phyloP scores from a whole-genome alignment of 2,888 invertebrate species.

The Acrobeloides nanus region DNA sequence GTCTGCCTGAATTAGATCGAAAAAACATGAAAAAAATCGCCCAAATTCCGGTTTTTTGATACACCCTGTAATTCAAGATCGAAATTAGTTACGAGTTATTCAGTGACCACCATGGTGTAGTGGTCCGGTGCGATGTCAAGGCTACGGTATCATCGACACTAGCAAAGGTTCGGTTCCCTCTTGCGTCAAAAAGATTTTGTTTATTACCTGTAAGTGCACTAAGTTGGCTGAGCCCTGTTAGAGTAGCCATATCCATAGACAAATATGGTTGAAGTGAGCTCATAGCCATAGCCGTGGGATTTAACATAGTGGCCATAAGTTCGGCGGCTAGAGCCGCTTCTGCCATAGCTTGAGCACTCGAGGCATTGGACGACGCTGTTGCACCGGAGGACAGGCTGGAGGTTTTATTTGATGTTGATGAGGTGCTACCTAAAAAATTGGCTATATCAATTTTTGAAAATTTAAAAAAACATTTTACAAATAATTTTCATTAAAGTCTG shows the following conservation, averaged over 20 bases:
- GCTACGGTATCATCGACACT: neutral
- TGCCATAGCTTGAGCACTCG: neutral
- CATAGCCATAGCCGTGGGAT: slow-evolving; percentile 1
- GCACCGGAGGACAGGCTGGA: neutral
- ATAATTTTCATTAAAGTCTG: too few relatives aligned
- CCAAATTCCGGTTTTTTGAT: too few relatives aligned
- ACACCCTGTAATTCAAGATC: too few relatives aligned
- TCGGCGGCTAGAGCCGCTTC: slow-evolving; percentile 9
- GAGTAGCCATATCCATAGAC: neutral
- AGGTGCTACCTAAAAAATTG: neutral
- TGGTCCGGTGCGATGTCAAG: neutral
- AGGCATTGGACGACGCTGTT: slow-evolving; percentile 7
- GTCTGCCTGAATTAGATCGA: too few relatives aligned
- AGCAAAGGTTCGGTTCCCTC: too few relatives aligned
- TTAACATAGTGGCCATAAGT: slow-evolving; percentile 8
- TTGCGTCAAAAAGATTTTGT: too few relatives aligned
- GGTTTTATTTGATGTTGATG: neutral
- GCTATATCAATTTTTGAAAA: too few relatives aligned
- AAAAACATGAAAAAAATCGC: too few relatives aligned
- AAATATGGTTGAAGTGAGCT: neutral
- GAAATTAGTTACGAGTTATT: too few relatives aligned
- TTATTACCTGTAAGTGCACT: neutral
- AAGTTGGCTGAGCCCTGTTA: neutral
- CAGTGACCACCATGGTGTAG: too few relatives aligned
- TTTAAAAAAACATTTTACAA: too few relatives aligned